Conservation (phyloP, 2,797 vertebrate genomes). For the Muscicapa comitata region DNA sequence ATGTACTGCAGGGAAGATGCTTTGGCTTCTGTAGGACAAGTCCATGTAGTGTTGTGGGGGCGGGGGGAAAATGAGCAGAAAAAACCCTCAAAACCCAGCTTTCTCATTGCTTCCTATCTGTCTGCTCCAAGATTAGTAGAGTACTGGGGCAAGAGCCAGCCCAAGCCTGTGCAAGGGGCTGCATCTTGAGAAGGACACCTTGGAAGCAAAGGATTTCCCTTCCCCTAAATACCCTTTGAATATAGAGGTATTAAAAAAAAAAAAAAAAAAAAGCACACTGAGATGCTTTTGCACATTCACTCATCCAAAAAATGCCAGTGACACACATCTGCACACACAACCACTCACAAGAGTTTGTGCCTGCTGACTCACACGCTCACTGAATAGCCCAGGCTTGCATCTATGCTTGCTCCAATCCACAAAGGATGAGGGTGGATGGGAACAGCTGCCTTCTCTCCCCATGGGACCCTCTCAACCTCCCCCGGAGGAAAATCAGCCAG, state of each 20-base stretch:
- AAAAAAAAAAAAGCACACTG: neutral
- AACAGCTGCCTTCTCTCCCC: conserved; percentile 32
- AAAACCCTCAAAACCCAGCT: neutral
- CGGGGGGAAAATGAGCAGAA: neutral
- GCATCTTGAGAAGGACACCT: neutral
- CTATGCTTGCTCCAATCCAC: neutral
- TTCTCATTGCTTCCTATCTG: neutral
- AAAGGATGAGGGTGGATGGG: neutral
- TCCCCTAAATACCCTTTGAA: neutral
- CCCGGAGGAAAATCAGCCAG: neutral
- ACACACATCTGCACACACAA: neutral
- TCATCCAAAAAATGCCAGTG: conserved; percentile 21
- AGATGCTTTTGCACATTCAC: conserved; percentile 46
- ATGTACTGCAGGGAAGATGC: neutral
- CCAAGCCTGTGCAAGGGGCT: neutral
- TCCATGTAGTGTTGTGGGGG: neutral
- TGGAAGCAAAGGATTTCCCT: neutral
- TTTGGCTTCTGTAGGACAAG: neutral
- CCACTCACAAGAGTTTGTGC: neutral
- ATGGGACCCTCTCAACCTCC: neutral
- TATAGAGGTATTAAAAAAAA: neutral
- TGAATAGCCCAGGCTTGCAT: conserved; percentile 25
- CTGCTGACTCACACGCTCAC: neutral
- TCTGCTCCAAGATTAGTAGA: neutral
- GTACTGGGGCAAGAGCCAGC: neutral